Evolutionary conservation across 2,113 vertebrate genomes (phyloP).

Genomic region (Nibea coibor): DNA sequence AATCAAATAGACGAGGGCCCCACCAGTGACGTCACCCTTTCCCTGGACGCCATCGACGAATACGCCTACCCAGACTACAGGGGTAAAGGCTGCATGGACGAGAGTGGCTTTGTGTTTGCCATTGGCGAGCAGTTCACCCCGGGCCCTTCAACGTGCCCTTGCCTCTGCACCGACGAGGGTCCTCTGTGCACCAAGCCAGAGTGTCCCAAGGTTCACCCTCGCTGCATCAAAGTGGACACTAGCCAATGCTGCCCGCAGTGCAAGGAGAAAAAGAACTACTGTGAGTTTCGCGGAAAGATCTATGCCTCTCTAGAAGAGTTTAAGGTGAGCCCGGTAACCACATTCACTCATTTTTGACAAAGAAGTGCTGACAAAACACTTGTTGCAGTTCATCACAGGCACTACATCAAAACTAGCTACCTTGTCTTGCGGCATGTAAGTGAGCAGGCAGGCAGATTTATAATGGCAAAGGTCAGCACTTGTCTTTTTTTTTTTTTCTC

Average conservation of each 20-base stretch:
- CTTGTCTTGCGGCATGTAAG: conserved; percentile 59
- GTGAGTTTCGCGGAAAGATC: conserved; percentile 94
- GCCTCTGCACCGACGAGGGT: conserved; percentile 98
- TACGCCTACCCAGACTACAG: conserved; percentile 97
- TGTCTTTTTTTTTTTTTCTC: conserved; percentile 66
- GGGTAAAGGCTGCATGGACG: conserved; percentile 98
- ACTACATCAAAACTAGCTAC: conserved; percentile 56
- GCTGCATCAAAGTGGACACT: conserved; percentile 95
- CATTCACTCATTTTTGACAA: conserved; percentile 62
- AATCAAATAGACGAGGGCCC: conserved; percentile 85
- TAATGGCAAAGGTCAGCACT: conserved; percentile 80
- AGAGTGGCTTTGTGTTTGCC: conserved; percentile 97
- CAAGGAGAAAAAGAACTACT: conserved; percentile 96
- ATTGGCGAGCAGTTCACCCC: conserved; percentile 97
- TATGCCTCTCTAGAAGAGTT: conserved; percentile 96
- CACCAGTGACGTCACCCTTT: conserved; percentile 84
- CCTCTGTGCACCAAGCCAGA: conserved; percentile 95
- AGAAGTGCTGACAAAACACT: conserved; percentile 70
- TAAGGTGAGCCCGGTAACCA: conserved; percentile 88
- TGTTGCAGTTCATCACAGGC: conserved; percentile 56
- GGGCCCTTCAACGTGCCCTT: conserved; percentile 95
- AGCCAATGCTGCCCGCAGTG: conserved; percentile 98
- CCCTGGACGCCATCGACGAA: conserved; percentile 90
- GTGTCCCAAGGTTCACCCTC: conserved; percentile 94
- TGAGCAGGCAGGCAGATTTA: conserved; percentile 71